Conservation (phyloP, 2,797 vertebrate species). For the Ctenopoma kingsleyae region DNA sequence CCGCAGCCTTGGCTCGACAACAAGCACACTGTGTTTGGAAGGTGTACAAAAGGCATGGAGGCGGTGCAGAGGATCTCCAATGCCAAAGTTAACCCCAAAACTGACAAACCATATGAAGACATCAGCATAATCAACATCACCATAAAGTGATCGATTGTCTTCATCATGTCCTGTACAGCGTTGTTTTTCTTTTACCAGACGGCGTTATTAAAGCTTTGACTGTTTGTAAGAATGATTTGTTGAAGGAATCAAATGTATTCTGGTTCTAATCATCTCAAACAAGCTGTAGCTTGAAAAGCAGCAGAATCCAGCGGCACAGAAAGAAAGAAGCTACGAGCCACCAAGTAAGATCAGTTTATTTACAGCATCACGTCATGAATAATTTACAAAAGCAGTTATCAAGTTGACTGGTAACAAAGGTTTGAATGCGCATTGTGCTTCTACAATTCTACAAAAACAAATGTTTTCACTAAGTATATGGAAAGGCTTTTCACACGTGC, state of each 20-base stretch:
- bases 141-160: conserved; percentile 85
- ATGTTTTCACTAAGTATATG: conserved; percentile 56
- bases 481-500: conserved; percentile 69
- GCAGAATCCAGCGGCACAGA: neutral
- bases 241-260: neutral
- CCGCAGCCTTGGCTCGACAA: conserved; percentile 97
- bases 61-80: conserved; percentile 98
- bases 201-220: conserved; percentile 38
- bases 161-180: conserved; percentile 48
- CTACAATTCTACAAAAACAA: conserved; percentile 58
- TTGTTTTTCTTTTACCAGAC: conserved; percentile 50
- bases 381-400: conserved; percentile 81
- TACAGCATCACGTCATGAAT: conserved; percentile 80
- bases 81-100: conserved; percentile 97
- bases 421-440: conserved; percentile 73
- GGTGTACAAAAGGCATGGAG: conserved; percentile 98
- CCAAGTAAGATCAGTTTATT: conserved; percentile 54
- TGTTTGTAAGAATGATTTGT: neutral
- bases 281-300: neutral
- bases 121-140: conserved; percentile 99
- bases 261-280: neutral
- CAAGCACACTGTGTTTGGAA: conserved; percentile 97
- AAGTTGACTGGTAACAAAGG: conserved; percentile 77
- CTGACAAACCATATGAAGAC: conserved; percentile 98
- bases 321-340: neutral